A percentile compares a stretch with the other conserved stretches of the same genome.
phyloP scores from a whole-genome alignment of 92 coral and sea anemone genomes.

The Porites rus region DNA sequence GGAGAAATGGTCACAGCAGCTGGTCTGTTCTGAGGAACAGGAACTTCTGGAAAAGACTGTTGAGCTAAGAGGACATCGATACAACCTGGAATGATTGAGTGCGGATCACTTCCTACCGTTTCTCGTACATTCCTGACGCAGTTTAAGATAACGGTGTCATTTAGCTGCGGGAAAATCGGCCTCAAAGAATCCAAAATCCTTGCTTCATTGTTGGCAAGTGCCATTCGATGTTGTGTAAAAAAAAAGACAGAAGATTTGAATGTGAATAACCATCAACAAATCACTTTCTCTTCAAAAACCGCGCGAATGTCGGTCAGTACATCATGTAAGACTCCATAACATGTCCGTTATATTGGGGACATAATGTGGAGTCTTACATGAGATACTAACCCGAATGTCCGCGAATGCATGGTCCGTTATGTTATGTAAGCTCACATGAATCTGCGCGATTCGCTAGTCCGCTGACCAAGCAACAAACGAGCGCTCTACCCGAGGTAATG shows the following conservation, averaged over 20 bases:
- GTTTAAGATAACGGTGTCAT: conserved; percentile 45
- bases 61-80: conserved; percentile 67
- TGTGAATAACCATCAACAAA: neutral
- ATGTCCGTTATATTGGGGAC: too few species aligned
- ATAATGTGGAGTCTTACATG: too few species aligned
- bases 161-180: conserved; percentile 90
- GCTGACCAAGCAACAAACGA: neutral
- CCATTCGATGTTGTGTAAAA: neutral
- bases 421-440: neutral
- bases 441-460: neutral
- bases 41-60: conserved; percentile 10
- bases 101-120: conserved; percentile 74
- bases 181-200: conserved; percentile 72
- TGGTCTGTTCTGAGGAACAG: conserved; percentile 1
- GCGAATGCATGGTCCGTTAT: neutral
- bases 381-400: too few species aligned
- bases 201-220: conserved; percentile 17
- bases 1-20: neutral
- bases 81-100: conserved; percentile 69
- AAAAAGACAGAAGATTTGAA: neutral
- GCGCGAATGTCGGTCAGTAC: too few species aligned
- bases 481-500: too few species aligned
- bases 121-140: conserved; percentile 70
- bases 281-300: neutral
- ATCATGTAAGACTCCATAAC: too few species aligned